Percentiles rank a stretch among this genome's conserved stretches.
Conservation (phyloP, 2,888 invertebrate genomes). For the Myopa tessellatipennis region DNA sequence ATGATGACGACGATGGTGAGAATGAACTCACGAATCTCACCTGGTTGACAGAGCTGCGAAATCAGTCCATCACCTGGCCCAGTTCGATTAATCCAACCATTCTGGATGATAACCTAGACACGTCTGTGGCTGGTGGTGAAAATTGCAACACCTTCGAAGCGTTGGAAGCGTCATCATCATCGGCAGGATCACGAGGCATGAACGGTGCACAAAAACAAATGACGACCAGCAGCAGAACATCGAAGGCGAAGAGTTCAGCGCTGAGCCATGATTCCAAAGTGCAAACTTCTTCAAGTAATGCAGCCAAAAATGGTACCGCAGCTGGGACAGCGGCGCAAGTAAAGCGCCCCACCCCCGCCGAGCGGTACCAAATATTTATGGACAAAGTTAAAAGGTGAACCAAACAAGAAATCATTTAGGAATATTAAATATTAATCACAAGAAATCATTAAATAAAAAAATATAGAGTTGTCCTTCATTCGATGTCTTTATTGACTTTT, state of each 20-base stretch:
- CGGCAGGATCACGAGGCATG: not conserved
- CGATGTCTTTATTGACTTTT: not conserved
- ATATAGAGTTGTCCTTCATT: too few relatives aligned
- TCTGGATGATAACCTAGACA: slow-evolving; percentile 49
- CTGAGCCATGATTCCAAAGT: not conserved
- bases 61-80: slow-evolving; percentile 62
- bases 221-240: not conserved
- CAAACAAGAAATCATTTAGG: not conserved
- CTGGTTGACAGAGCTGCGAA: slow-evolving; percentile 65
- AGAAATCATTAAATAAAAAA: too few relatives aligned
- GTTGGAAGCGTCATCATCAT: not conserved
- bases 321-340: slow-evolving; percentile 36
- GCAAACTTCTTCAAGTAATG: not conserved
- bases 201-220: not conserved
- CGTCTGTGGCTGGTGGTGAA: not conserved
- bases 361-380: slow-evolving; percentile 64
- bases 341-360: slow-evolving; percentile 60
- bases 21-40: slow-evolving; percentile 64
- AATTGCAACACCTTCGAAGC: slow-evolving; percentile 1
- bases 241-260: too few relatives aligned
- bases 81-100: slow-evolving; percentile 54
- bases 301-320: slow-evolving; percentile 4
- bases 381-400: slow-evolving; percentile 63
- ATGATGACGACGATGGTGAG: slow-evolving; percentile 58
- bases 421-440: too few relatives aligned